Percentiles rank a stretch among this genome's conserved stretches.
Evolutionary conservation across 2,888 invertebrate genomes (phyloP).

Genomic region (Nudaria mundana): DNA sequence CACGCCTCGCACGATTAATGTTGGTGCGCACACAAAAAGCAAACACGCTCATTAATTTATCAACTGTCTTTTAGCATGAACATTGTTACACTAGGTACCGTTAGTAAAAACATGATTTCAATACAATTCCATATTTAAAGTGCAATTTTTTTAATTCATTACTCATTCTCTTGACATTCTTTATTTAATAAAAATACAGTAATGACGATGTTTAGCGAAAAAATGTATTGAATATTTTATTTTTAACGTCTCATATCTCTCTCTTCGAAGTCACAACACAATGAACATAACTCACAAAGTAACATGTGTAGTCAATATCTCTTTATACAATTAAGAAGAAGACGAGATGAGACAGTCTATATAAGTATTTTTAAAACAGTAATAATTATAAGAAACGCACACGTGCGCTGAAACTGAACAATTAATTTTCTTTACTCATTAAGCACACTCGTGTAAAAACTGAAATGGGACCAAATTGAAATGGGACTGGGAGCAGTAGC

Average conservation of each 20-base stretch:
- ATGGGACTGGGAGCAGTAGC: no score
- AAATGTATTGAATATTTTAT: conserved; percentile 48
- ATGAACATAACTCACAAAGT: conserved; percentile 59
- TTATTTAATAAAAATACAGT: conserved; percentile 28
- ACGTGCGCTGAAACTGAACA: conserved; percentile 35
- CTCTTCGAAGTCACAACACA: conserved; percentile 62
- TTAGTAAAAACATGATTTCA: conserved; percentile 42
- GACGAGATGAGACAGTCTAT: conserved; percentile 61
- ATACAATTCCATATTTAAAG: conserved; percentile 38
- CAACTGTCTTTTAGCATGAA: conserved; percentile 76
- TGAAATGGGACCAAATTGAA: no score
- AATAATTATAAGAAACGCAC: conserved; percentile 45
- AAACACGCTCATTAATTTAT: conserved; percentile 79
- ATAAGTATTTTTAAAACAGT: conserved; percentile 69
- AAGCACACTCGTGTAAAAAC: no score
- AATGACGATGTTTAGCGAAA: conserved; percentile 45
- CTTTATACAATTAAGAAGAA: conserved; percentile 73
- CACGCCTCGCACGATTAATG: conserved; percentile 78
- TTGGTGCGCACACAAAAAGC: conserved; percentile 73
- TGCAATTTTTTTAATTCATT: conserved; percentile 38
- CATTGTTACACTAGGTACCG: conserved; percentile 60
- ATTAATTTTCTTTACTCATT: no score
- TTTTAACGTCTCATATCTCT: conserved; percentile 71
- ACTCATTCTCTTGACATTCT: conserved; percentile 44
- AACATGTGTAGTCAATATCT: conserved; percentile 78